phyloP scores from a whole-genome alignment of 2,113 vertebrate genomes.

The Nycticorax nycticorax region DNA sequence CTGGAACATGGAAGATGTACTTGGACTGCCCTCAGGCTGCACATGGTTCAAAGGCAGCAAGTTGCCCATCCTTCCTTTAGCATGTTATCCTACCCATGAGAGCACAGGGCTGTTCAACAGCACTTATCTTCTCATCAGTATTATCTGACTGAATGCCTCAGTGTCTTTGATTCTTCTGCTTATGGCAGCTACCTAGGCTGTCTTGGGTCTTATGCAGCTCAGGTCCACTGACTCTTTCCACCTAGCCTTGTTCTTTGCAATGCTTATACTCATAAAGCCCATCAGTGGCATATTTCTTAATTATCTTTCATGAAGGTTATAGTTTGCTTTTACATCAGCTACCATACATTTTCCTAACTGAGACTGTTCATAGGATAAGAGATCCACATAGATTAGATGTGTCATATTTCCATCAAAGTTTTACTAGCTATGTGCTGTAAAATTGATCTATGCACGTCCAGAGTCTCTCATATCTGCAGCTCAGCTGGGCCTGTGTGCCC shows the following conservation, averaged over 20 bases:
- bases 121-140: background rate
- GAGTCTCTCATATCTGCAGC: background rate
- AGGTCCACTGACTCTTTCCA: background rate
- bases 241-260: background rate
- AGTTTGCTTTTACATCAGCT: background rate
- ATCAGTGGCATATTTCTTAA: background rate
- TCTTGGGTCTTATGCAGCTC: background rate
- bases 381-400: background rate
- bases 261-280: accelerated
- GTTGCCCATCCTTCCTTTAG: background rate
- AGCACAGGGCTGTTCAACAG: background rate
- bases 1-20: background rate
- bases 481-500: background rate
- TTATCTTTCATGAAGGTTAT: background rate
- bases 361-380: background rate
- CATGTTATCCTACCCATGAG: background rate
- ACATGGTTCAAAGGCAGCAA: background rate
- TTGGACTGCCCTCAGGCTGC: background rate
- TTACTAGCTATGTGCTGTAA: background rate
- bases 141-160: background rate
- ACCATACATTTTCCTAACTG: background rate
- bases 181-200: background rate
- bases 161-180: background rate
- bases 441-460: background rate
- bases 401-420: background rate